phyloP scores from a whole-genome alignment of 2,888 invertebrate genomes.

The Pseudococcus longispinus region DNA sequence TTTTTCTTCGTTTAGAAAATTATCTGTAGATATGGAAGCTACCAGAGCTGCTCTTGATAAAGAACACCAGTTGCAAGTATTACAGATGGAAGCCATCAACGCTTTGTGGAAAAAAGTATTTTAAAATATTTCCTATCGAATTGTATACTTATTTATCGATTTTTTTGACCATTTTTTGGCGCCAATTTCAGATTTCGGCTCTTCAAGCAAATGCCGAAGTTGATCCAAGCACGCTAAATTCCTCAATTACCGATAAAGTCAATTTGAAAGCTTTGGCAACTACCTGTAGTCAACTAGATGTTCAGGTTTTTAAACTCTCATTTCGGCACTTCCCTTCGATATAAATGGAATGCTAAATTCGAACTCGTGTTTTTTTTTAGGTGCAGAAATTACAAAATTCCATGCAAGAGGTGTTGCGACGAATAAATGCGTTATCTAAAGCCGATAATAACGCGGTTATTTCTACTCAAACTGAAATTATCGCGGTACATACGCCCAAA shows the following conservation, averaged over 20 bases:
- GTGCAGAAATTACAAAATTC: constrained; percentile 80
- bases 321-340: not conserved
- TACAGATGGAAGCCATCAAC: constrained; percentile 90
- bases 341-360: not conserved
- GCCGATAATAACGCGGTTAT: constrained; percentile 70
- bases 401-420: constrained; percentile 79
- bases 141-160: not conserved
- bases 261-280: constrained; percentile 75
- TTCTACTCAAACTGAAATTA: constrained; percentile 79
- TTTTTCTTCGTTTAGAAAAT: constrained; percentile 68
- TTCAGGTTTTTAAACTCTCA: constrained; percentile 67
- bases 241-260: constrained; percentile 51
- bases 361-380: constrained; percentile 62
- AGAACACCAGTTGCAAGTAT: constrained; percentile 82
- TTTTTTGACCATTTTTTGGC: not conserved
- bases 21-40: constrained; percentile 83
- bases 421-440: constrained; percentile 63
- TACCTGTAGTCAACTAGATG: constrained; percentile 76
- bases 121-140: constrained; percentile 61
- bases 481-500: constrained; percentile 77
- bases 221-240: not conserved
- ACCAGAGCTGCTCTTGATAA: constrained; percentile 84
- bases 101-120: constrained; percentile 88
- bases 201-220: constrained; percentile 55
- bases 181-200: constrained; percentile 26